phyloP scores from a whole-genome alignment of 1,140 invertebrate genomes.

The Bombus consobrinus region DNA sequence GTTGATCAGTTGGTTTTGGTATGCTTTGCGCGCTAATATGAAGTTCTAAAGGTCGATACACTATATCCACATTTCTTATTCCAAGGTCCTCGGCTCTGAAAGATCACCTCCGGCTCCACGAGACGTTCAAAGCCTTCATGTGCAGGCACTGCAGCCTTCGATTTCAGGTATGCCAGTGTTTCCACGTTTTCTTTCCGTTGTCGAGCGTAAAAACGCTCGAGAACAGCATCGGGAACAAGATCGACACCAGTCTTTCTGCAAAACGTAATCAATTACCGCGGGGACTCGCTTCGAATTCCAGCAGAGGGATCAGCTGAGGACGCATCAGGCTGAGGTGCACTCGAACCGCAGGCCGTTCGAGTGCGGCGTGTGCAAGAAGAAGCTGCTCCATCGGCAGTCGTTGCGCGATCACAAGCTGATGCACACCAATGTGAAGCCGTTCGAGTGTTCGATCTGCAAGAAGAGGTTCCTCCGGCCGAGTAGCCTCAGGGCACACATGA shows the following conservation, averaged over 20 bases:
- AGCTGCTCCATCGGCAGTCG: constrained; percentile 41
- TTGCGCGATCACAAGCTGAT: constrained; percentile 52
- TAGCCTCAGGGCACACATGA: constrained; percentile 55
- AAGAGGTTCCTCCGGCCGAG: constrained; percentile 47
- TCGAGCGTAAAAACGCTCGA: neutral
- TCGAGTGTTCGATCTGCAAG: constrained; percentile 60
- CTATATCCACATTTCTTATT: neutral
- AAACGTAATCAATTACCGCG: constrained; percentile 20
- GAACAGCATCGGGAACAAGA: neutral
- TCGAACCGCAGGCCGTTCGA: constrained; percentile 39
- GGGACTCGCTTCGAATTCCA: constrained; percentile 8
- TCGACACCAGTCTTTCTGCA: constrained; percentile 1
- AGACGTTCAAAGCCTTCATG: constrained; percentile 37
- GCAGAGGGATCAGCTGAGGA: constrained; percentile 16
- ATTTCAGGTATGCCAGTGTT: constrained; percentile 49
- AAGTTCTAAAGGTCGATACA: neutral
- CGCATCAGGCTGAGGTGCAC: constrained; percentile 22
- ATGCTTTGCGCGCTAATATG: neutral
- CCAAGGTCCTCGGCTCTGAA: constrained; percentile 50
- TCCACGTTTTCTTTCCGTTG: neutral
- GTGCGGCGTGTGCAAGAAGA: constrained; percentile 55
- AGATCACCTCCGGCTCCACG: constrained; percentile 47
- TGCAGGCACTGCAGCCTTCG: constrained; percentile 52
- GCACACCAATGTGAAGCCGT: constrained; percentile 58
- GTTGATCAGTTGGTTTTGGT: no score